Percentiles rank a stretch among this genome's conserved stretches.
Evolutionary conservation across 2,888 invertebrate species (phyloP).

Genomic region (Celastrina argiolus): DNA sequence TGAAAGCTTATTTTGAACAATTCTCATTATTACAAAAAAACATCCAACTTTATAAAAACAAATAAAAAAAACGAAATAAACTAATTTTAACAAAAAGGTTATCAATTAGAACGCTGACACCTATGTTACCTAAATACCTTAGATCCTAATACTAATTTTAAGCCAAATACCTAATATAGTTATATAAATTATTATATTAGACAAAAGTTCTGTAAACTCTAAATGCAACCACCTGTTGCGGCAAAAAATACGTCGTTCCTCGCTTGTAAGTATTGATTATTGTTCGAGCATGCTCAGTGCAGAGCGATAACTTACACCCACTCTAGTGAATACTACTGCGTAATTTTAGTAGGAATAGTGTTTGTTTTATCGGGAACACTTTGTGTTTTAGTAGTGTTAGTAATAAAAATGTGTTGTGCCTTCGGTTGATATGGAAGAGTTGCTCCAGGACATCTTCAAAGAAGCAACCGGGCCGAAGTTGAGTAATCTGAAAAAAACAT

Average conservation of each 20-base stretch:
- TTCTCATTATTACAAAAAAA: too few relatives aligned
- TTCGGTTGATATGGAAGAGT: conserved; percentile 85
- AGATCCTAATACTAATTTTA: too few relatives aligned
- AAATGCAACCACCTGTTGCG: conserved; percentile 14
- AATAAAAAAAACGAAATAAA: too few relatives aligned
- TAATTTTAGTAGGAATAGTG: conserved; percentile 23
- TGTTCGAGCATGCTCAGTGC: conserved; percentile 63
- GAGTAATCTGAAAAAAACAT: conserved; percentile 85
- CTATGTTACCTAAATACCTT: too few relatives aligned
- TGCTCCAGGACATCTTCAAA: conserved; percentile 89
- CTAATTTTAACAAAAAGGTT: too few relatives aligned
- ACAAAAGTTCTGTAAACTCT: neutral
- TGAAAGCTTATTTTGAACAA: too few relatives aligned
- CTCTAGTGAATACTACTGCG: conserved; percentile 38
- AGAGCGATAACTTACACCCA: conserved; percentile 60
- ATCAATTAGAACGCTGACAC: too few relatives aligned
- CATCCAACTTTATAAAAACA: too few relatives aligned
- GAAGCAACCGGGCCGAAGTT: conserved; percentile 90
- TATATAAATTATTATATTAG: neutral
- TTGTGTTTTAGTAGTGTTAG: conserved; percentile 1
- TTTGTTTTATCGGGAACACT: conserved; percentile 21
- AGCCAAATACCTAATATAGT: too few relatives aligned
- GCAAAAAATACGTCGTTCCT: neutral
- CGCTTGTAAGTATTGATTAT: conserved; percentile 59
- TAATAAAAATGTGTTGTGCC: conserved; percentile 34